These are phyloP conservation scores for Heliothis peltigera DNA, from an alignment of 2,888 invertebrate species.

Conservation along the genomic window DNA sequence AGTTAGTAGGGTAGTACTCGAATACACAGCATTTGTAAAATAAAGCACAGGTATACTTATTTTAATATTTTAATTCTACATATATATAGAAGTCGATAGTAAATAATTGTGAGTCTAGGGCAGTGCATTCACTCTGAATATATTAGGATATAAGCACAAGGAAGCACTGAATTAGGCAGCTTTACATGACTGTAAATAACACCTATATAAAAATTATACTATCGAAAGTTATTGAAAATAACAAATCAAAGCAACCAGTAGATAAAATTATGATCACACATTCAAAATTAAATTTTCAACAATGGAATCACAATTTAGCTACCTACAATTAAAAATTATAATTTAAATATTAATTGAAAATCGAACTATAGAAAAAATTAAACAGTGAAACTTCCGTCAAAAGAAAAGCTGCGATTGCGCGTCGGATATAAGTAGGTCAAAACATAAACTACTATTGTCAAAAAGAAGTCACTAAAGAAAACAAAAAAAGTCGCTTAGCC, in stretches of 20 bases:
- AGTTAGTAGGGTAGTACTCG: too few species aligned
- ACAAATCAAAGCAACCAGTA: constrained; percentile 28
- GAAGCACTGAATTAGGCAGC: constrained; percentile 75
- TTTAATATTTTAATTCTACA: constrained; percentile 39
- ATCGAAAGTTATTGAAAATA: constrained; percentile 4
- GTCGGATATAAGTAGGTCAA: constrained; percentile 56
- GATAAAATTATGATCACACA: constrained; percentile 9
- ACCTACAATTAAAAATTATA: background rate
- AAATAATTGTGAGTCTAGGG: constrained; percentile 29
- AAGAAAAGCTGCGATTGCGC: constrained; percentile 49
- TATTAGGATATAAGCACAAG: constrained; percentile 85
- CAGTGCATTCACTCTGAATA: constrained; percentile 86
- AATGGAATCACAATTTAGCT: constrained; percentile 11
- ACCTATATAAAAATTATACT: constrained; percentile 52
- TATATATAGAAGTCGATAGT: constrained; percentile 30
- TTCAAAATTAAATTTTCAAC: constrained; percentile 54
- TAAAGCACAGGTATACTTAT: constrained; percentile 3
- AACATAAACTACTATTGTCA: constrained; percentile 53
- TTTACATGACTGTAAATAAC: constrained; percentile 81
- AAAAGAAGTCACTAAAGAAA: constrained; percentile 24
- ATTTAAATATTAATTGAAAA: constrained; percentile 2
- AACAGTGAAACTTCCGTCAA: constrained; percentile 30
- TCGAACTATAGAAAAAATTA: constrained; percentile 11
- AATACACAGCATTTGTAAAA: background rate
- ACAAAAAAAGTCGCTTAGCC: constrained; percentile 44